Evolutionary conservation across 2,797 vertebrate species (phyloP).

Genomic region (Syngnathus acus): DNA sequence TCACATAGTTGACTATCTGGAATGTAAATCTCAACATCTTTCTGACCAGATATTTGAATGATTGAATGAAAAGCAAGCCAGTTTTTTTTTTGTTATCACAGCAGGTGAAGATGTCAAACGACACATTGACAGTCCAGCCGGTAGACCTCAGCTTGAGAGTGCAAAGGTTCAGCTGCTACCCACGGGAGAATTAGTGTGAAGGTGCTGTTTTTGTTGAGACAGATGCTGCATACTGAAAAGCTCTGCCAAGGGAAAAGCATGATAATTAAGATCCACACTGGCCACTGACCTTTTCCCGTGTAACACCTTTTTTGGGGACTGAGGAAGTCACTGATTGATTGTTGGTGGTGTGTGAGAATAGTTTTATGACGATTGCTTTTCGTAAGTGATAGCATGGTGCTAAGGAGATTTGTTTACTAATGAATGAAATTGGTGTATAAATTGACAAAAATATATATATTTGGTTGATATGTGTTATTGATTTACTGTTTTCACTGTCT

Average conservation of each 20-base stretch:
- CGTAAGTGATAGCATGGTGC: neutral
- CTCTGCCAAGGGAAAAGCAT: slow-evolving; percentile 8
- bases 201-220: slow-evolving; percentile 29
- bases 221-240: slow-evolving; percentile 27
- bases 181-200: slow-evolving; percentile 32
- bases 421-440: neutral
- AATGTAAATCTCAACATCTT: too few relatives aligned
- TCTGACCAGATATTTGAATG: too few relatives aligned
- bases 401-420: neutral
- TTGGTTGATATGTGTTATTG: too few relatives aligned
- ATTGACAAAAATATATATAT: too few relatives aligned
- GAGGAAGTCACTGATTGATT: neutral
- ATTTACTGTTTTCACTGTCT: too few relatives aligned
- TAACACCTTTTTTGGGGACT: neutral
- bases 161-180: slow-evolving; percentile 37
- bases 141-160: slow-evolving; percentile 18
- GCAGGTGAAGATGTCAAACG: slow-evolving; percentile 36
- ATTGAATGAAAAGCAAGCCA: neutral
- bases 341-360: neutral
- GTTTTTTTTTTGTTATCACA: slow-evolving; percentile 7
- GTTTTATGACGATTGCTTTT: neutral
- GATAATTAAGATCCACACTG: slow-evolving; percentile 17
- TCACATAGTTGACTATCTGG: neutral
- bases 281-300: slow-evolving; percentile 17
- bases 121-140: slow-evolving; percentile 28